Conservation (phyloP, 2,113 vertebrate species). For the Rhadina sibilatrix region DNA sequence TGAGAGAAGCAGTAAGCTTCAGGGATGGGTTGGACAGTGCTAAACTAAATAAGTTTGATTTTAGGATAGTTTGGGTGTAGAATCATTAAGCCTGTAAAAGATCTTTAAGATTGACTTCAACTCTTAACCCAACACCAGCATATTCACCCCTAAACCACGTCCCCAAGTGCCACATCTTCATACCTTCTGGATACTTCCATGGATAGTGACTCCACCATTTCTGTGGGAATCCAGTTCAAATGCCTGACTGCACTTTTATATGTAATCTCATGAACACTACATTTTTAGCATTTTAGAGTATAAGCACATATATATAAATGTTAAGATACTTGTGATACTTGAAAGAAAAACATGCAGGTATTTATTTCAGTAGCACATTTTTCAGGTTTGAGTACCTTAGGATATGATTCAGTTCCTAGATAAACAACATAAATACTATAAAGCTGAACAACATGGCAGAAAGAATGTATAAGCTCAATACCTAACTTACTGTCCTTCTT, state of each 20-base stretch:
- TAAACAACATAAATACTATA: not conserved
- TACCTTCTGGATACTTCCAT: not conserved
- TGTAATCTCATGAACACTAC: accelerated
- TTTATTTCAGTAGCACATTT: not conserved
- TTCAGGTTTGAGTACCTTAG: not conserved
- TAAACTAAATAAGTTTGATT: not conserved
- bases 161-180: not conserved
- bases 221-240: not conserved
- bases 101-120: not conserved
- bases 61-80: not conserved
- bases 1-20: not conserved
- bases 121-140: not conserved
- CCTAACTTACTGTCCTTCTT: not conserved
- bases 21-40: not conserved
- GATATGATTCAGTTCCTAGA: not conserved
- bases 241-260: not conserved
- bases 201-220: not conserved
- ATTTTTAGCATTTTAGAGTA: not conserved
- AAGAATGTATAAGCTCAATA: not conserved
- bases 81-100: not conserved
- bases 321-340: not conserved
- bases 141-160: not conserved
- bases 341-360: not conserved
- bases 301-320: not conserved
- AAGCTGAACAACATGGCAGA: not conserved